Conservation (phyloP, 2,888 invertebrate species). For the Petrolisthes manimaculis region DNA sequence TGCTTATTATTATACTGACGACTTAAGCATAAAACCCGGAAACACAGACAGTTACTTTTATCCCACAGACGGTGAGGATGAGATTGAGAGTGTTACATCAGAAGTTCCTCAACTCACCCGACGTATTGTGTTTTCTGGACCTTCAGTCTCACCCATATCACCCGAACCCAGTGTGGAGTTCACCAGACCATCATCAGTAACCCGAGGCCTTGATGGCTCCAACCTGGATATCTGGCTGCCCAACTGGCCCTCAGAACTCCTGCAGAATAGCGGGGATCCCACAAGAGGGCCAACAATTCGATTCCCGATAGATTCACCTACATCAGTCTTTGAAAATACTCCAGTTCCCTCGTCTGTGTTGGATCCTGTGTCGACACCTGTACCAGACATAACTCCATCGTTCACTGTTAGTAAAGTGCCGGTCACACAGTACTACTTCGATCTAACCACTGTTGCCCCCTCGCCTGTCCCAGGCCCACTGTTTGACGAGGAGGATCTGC, state of each 20-base stretch:
- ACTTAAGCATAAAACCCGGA: slow-evolving; percentile 4
- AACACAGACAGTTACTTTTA: slow-evolving; percentile 1
- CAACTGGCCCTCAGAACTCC: slow-evolving; percentile 53
- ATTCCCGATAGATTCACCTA: slow-evolving; percentile 28
- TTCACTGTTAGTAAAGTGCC: slow-evolving; percentile 60
- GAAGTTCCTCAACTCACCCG: slow-evolving; percentile 18
- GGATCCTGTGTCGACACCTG: neutral
- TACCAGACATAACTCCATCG: slow-evolving; percentile 4
- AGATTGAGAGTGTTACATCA: neutral
- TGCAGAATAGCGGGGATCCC: slow-evolving; percentile 18
- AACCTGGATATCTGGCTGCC: slow-evolving; percentile 40
- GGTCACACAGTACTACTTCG: slow-evolving; percentile 64
- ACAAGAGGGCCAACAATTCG: slow-evolving; percentile 22
- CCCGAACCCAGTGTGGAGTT: slow-evolving; percentile 7
- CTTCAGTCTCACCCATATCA: slow-evolving; percentile 11
- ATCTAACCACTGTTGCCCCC: slow-evolving; percentile 50
- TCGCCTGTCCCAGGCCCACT: slow-evolving; percentile 56
- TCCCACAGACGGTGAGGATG: slow-evolving; percentile 7
- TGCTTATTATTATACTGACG: neutral
- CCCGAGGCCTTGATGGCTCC: slow-evolving; percentile 36
- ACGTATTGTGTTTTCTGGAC: slow-evolving; percentile 37
- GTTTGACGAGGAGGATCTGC: slow-evolving; percentile 44
- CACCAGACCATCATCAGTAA: slow-evolving; percentile 30
- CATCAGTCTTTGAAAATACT: neutral
- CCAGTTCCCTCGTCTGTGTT: neutral